Evolutionary conservation across 2,113 vertebrate genomes (phyloP).

Genomic region (Myxocyprinus asiaticus): DNA sequence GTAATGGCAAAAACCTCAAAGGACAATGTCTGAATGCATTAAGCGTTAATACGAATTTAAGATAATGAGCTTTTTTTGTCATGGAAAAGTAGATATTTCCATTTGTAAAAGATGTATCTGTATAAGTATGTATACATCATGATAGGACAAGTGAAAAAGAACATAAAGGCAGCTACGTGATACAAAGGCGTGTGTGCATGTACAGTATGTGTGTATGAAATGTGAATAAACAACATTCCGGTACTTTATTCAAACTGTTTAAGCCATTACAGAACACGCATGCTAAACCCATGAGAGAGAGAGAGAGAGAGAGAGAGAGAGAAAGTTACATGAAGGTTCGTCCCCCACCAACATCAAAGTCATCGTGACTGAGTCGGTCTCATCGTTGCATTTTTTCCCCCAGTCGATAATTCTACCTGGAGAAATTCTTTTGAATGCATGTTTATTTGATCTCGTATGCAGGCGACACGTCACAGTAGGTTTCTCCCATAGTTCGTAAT

Average conservation of each 20-base stretch:
- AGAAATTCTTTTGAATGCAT: slow-evolving; percentile 61
- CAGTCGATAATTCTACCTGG: slow-evolving; percentile 64
- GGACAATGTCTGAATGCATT: no score
- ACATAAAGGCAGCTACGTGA: background rate
- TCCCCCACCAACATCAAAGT: slow-evolving; percentile 61
- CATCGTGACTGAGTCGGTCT: slow-evolving; percentile 62
- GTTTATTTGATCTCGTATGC: slow-evolving; percentile 64
- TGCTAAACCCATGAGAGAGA: slow-evolving; percentile 57
- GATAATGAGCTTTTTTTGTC: no score
- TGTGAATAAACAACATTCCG: slow-evolving; percentile 56
- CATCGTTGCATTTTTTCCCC: slow-evolving; percentile 52
- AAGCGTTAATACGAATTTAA: no score
- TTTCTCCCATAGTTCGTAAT: slow-evolving; percentile 65
- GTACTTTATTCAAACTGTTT: slow-evolving; percentile 51
- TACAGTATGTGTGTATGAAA: slow-evolving; percentile 14
- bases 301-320: background rate
- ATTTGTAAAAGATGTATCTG: no score
- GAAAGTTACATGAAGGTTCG: slow-evolving; percentile 51
- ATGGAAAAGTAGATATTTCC: no score
- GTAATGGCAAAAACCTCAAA: no score
- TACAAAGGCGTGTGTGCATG: slow-evolving; percentile 12
- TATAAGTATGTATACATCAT: no score
- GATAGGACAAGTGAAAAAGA: background rate
- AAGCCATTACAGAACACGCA: slow-evolving; percentile 54
- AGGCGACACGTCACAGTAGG: slow-evolving; percentile 65